phyloP scores from a whole-genome alignment of 2,113 vertebrate species.

The Campylomormyrus numenius region DNA sequence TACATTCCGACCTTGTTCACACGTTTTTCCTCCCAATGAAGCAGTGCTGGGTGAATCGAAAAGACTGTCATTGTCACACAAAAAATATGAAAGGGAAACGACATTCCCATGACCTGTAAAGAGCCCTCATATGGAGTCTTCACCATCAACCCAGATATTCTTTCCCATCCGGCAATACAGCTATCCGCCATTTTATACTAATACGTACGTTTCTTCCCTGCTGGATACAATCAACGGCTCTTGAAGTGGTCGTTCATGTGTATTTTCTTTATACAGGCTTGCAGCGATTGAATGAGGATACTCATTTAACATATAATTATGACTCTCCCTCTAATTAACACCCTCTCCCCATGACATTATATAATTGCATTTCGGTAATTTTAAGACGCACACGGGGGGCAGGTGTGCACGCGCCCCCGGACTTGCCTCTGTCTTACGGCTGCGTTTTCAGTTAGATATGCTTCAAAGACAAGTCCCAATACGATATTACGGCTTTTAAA shows the following conservation, averaged over 20 bases:
- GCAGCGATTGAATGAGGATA: slow-evolving; percentile 53
- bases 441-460: slow-evolving; percentile 41
- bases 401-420: background rate
- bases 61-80: background rate
- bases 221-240: slow-evolving; percentile 55
- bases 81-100: background rate
- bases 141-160: background rate
- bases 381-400: slow-evolving; percentile 25
- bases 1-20: background rate
- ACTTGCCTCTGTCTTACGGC: slow-evolving; percentile 28
- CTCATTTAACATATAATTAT: slow-evolving; percentile 62
- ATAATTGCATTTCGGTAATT: slow-evolving; percentile 46
- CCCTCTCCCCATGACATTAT: slow-evolving; percentile 37
- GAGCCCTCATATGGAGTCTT: background rate
- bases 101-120: background rate
- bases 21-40: background rate
- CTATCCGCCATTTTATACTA: slow-evolving; percentile 48
- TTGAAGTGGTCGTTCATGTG: slow-evolving; percentile 62
- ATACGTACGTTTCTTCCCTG: slow-evolving; percentile 49
- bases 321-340: slow-evolving; percentile 52
- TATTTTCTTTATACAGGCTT: slow-evolving; percentile 54
- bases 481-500: slow-evolving; percentile 54
- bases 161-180: slow-evolving; percentile 45
- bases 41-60: background rate
- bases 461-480: slow-evolving; percentile 63